Evolutionary conservation across 2,797 vertebrate species (phyloP).

Genomic region (Phaenicophaeus curvirostris): DNA sequence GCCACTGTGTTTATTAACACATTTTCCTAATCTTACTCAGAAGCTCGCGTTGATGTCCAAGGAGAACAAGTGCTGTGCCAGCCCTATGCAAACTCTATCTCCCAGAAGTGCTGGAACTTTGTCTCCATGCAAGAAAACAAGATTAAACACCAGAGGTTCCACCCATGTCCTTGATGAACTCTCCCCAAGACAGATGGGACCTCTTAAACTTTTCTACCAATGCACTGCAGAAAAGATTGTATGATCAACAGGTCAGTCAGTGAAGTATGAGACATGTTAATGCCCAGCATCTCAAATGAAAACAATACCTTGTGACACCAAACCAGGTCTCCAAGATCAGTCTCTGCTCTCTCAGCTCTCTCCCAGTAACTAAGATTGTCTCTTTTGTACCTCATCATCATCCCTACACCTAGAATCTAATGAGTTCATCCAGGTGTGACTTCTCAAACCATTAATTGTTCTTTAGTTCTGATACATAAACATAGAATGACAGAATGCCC

Average conservation of each 20-base stretch:
- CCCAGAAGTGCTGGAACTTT: background rate
- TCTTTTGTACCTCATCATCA: background rate
- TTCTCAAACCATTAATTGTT: rapidly evolving
- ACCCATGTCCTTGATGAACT: background rate
- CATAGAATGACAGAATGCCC: too few species aligned
- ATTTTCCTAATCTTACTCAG: background rate
- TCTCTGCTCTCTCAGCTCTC: background rate
- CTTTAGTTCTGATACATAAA: background rate
- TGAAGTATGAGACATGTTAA: background rate
- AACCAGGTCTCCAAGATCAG: background rate
- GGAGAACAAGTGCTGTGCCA: background rate
- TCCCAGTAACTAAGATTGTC: background rate
- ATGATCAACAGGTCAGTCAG: background rate
- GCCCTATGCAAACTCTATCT: background rate
- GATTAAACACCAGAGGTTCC: background rate
- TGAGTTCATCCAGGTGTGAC: background rate
- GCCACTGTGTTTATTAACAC: background rate
- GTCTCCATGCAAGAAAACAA: background rate
- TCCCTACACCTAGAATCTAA: background rate
- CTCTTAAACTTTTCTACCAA: background rate
- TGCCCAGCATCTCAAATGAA: background rate
- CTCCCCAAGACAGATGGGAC: background rate
- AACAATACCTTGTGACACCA: background rate
- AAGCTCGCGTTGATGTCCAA: background rate
- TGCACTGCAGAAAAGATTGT: background rate